Percentiles rank a stretch among this genome's conserved stretches.
Conservation (phyloP, 1,140 invertebrate species). For the Lineus longissimus region DNA sequence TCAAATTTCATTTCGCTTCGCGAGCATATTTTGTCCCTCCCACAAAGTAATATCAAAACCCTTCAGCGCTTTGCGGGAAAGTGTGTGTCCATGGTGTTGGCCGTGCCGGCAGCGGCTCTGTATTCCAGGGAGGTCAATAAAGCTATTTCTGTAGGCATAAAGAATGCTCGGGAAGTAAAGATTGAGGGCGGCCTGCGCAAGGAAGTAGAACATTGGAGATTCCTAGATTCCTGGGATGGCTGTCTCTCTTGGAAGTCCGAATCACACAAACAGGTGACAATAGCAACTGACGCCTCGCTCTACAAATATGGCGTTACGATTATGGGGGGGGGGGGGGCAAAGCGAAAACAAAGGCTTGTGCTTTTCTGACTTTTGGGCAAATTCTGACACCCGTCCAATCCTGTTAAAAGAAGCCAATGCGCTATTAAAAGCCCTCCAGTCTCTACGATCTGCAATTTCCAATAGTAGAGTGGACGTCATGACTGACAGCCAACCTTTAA, state of each 20-base stretch:
- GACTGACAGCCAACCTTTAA: too few species aligned
- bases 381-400: too few species aligned
- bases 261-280: slow-evolving; percentile 1
- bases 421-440: too few species aligned
- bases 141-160: slow-evolving; percentile 8
- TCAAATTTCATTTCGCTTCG: slow-evolving; percentile 10
- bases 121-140: slow-evolving; percentile 14
- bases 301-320: slow-evolving; percentile 10
- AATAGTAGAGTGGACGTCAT: too few species aligned
- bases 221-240: slow-evolving; percentile 9
- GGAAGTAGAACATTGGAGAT: slow-evolving; percentile 15
- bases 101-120: slow-evolving; percentile 9
- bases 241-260: neutral
- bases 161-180: slow-evolving; percentile 1
- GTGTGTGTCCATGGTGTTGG: slow-evolving; percentile 14
- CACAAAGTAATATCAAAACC: neutral
- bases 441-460: too few species aligned
- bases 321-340: neutral
- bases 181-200: slow-evolving; percentile 10
- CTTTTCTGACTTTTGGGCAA: too few species aligned
- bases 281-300: slow-evolving; percentile 11
- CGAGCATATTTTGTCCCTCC: slow-evolving; percentile 3
- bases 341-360: too few species aligned
- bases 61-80: slow-evolving; percentile 18
- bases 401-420: too few species aligned